phyloP scores from a whole-genome alignment of 2,888 invertebrate species.

The Cryptus viduatorius region DNA sequence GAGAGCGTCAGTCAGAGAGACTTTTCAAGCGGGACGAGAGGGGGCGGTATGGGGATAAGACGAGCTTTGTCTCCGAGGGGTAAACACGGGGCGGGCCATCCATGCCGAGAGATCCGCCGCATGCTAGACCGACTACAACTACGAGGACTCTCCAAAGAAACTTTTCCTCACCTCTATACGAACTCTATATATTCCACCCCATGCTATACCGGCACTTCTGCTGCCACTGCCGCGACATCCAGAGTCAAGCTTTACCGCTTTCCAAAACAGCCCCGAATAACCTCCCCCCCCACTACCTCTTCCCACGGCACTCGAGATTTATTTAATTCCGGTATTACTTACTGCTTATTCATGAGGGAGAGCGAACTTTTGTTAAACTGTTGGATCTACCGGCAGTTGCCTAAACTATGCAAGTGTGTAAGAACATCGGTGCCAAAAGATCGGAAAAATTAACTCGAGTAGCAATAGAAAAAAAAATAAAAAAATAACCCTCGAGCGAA shows the following conservation, averaged over 20 bases:
- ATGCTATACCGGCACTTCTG: constrained; percentile 21
- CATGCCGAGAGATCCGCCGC: constrained; percentile 63
- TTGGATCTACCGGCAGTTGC: constrained; percentile 42
- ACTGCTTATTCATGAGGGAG: constrained; percentile 64
- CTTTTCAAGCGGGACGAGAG: constrained; percentile 58
- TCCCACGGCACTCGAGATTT: constrained; percentile 51
- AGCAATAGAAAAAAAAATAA: neutral
- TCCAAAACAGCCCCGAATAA: constrained; percentile 63
- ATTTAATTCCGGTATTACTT: constrained; percentile 66
- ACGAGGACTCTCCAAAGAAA: constrained; percentile 63
- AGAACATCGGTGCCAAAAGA: constrained; percentile 8
- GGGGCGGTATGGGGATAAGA: constrained; percentile 64
- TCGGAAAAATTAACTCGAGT: neutral
- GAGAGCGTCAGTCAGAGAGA: constrained; percentile 65
- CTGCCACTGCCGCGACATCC: constrained; percentile 20
- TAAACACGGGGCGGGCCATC: constrained; percentile 71
- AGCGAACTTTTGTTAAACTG: constrained; percentile 48
- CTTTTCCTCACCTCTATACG: constrained; percentile 61
- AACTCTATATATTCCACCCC: constrained; percentile 36
- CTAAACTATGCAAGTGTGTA: constrained; percentile 14
- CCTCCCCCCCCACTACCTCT: neutral
- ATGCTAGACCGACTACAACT: constrained; percentile 63
- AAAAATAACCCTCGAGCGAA: neutral
- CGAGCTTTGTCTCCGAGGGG: constrained; percentile 62
- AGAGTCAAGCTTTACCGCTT: constrained; percentile 52